These are phyloP conservation scores for Chaetodon trifasciatus DNA, from an alignment of 2,797 vertebrate genomes.

Conservation along the genomic window DNA sequence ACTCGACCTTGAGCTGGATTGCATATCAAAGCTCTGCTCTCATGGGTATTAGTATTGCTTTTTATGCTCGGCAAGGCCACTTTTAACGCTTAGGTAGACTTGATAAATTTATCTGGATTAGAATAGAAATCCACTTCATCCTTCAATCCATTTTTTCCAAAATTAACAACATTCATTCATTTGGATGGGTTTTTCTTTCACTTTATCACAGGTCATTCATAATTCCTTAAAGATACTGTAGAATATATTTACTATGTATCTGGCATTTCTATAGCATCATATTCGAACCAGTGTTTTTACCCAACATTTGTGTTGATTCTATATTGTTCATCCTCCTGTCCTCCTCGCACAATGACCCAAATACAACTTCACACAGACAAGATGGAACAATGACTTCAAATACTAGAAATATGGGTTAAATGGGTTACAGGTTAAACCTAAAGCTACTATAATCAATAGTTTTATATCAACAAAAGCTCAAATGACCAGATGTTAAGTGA, in stretches of 20 bases:
- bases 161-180: too few relatives aligned
- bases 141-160: too few relatives aligned
- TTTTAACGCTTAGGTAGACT: background rate
- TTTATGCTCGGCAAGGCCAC: background rate
- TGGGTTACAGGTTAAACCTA: background rate
- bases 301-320: background rate
- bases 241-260: background rate
- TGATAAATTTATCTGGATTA: background rate
- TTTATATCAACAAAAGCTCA: too few relatives aligned
- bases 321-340: background rate
- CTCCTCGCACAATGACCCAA: background rate
- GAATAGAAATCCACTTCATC: background rate
- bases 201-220: background rate
- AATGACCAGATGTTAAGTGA: too few relatives aligned
- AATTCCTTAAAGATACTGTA: background rate
- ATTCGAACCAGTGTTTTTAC: background rate
- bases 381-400: background rate
- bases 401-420: background rate
- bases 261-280: background rate
- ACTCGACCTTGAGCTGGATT: slow-evolving; percentile 16
- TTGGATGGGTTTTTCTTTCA: background rate
- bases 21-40: slow-evolving; percentile 2
- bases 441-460: too few relatives aligned
- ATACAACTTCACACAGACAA: background rate
- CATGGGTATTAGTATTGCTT: background rate